Base-by-base conservation (phyloP, 2,888 invertebrate genomes). In the Mythimna ferrago region DNA sequence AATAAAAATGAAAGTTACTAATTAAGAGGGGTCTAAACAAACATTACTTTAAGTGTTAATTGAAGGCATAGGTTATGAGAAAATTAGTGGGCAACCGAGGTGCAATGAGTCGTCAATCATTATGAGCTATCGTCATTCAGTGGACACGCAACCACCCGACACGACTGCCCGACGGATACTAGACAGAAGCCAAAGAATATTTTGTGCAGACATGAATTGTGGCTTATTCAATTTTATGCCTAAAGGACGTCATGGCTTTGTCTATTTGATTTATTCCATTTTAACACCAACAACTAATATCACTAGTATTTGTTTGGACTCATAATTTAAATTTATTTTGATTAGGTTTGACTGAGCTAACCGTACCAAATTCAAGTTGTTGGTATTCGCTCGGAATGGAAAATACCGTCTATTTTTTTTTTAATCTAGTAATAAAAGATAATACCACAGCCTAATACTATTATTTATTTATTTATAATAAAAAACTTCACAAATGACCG, bases 31-130 rank as follows among this genome's bases (percentile, higher is more conserved):
- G 67, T 81, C 86, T 89, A 89, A 91, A 90, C 86, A 87, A 86
- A 87, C 89, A 89, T 89, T 89, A 89, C 64, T 78, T 71, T 78
- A 89, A 90, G 93, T 93, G 93, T 92, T 93, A 91, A 93, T 92
- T 91, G 90, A 91, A 89, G 89, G 89, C 83, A 87, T 88, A 86
- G 91, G 91, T 89, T 83, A 85, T 85, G 84, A 87, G 84, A 80
- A 88, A 88, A 89, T 89, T 89, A 87, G 90, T 90, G 83, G 87
- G 86, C 81, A 87, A 78, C 84, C 71, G 83, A 80, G 86, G 83
- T 87, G 82, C 85, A 89, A 90, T 89, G 86, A 87, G 87, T 91
- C 90, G 90, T 93, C 90, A 90, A 93, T 92, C 92, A 91, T 89
- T 78, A 68, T 82, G 85, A 90, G 89, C 88, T 89, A 88, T 89